Conservation (phyloP, 2,888 invertebrate species). For the Apomyelois bistriatella region DNA sequence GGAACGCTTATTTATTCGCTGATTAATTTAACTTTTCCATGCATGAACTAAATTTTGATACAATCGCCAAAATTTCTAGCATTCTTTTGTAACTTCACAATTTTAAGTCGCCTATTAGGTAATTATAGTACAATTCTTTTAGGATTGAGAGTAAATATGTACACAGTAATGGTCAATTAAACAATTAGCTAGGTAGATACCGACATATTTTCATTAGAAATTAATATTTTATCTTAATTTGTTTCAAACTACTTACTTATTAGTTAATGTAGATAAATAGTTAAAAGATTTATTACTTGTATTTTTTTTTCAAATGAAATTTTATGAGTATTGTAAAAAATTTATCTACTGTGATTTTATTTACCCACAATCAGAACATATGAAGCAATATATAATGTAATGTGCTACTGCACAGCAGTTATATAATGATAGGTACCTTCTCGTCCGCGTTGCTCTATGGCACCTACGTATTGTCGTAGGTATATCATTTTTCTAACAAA, state of each 20-base stretch:
- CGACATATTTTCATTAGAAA: neutral
- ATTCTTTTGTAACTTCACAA: neutral
- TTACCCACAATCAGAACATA: conserved; percentile 1
- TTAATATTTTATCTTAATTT: neutral
- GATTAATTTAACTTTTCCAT: conserved; percentile 17
- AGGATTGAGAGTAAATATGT: conserved; percentile 5
- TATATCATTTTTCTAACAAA: no score
- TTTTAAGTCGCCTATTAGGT: neutral
- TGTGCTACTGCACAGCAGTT: no score
- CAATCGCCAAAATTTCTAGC: neutral
- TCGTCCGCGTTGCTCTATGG: no score
- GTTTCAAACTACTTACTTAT: no score
- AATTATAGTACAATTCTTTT: neutral
- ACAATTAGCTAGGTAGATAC: neutral
- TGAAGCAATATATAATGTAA: neutral
- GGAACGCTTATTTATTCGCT: conserved; percentile 29
- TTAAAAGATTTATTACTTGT: no score
- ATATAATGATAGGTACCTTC: no score
- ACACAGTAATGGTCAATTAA: neutral
- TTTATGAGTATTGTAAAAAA: no score
- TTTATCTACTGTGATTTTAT: neutral
- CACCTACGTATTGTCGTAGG: no score
- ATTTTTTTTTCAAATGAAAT: no score
- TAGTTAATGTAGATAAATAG: no score
- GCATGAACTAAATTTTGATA: conserved; percentile 9